Evolutionary conservation across 37 sponge, comb jelly and placozoan genomes (phyloP), one percentile per base, ranked within the genome.

Genomic region (Crambe crambe): DNA sequence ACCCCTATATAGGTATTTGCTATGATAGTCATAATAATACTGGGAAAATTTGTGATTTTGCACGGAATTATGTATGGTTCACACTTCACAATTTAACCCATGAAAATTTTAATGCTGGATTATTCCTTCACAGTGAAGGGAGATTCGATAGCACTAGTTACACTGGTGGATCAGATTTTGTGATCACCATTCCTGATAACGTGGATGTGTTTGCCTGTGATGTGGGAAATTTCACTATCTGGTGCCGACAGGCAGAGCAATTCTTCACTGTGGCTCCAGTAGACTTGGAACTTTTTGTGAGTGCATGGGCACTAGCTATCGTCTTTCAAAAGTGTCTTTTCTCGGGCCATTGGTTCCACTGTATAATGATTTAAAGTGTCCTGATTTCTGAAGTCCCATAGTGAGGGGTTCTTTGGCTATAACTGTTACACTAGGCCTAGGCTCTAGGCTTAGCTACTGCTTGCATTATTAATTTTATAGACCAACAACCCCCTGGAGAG

Each of bases 151-250:
- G 1, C 42, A 35, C 26, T 40, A 41, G 3, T 3, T 42, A 29
- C 5, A 42, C 72, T 17, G 27, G 72, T 21, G 2, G 39, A 1
- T 18, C 47, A 18, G 44, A 25, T 29, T 71, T 42, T 71, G 72
- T 35, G 6, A 71, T 71, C 27, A 42, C 29, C 17, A 71, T 71
- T 71, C 72, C 72, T 17, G 47, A 41, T 2, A 29, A 40, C 22
- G 3, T 71, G 72, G 72, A 71, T 71, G 44, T 71, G 4, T 71
- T 42, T 44, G 42, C 72, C 42, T 71, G 72, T 42, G 72, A 71
- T 71, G 27, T 71, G 39, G 42, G 44, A 10, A 71, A 17, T 35
- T 42, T 71, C 68, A 67, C 68, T 4, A 30, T 67, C 37, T 67
- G 68, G 68, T 67, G 68, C 37, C 21, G 68, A 4, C 3, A 36